Evolutionary conservation across 2,113 vertebrate genomes (phyloP), one percentile per base, ranked within the genome.

Genomic region (Sitta europaea): DNA sequence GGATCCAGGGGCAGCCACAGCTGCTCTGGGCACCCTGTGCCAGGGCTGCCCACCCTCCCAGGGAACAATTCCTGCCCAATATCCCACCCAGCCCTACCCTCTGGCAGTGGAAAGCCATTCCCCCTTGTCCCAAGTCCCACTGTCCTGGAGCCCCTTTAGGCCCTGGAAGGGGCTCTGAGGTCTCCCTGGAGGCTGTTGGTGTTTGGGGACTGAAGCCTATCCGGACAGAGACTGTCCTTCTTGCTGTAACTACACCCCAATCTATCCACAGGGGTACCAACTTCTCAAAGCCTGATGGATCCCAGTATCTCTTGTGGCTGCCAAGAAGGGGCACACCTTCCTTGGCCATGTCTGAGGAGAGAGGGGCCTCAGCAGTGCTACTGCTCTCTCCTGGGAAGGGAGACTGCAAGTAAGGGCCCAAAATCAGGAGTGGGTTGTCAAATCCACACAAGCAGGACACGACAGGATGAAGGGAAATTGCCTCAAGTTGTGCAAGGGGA

Each of bases 61-160:
- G 38, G 27, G 24, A 70, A 8, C 12, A 61, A 70, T 40, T 87
- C 2, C 63, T 75, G 9, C 84, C 40, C 29, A 29, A 6, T 17
- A 20, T 31, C 55, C 55, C n/a, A 71, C 17, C n/a, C 0, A 17
- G 0, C 43, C 36, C 53, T 31, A 43, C 25, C 51, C 53, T 36
- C 61, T 50, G 53, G 25, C 51, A 25, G 0, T 50, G 53, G 29
- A 17, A 50, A 86, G 55, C 47, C 65, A 25, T 54, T 62, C n/a
- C 48, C 25, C 18, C 12, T 36, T 51, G 33, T 73, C 23, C 43
- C 11, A 1, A 43, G 43, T 62, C 28, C 12, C 28, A 2, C 15
- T 51, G 36, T 73, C 23, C 4, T 51, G 27, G 12, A 80, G 33
- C 27, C 36, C 33, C 20, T 74, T 59, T 12, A 74, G 53, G 45